A percentile compares a stretch with the other conserved stretches of the same genome.
These are phyloP conservation scores for Urocolius indicus DNA, from an alignment of 2,113 vertebrate species.

Conservation along the genomic window DNA sequence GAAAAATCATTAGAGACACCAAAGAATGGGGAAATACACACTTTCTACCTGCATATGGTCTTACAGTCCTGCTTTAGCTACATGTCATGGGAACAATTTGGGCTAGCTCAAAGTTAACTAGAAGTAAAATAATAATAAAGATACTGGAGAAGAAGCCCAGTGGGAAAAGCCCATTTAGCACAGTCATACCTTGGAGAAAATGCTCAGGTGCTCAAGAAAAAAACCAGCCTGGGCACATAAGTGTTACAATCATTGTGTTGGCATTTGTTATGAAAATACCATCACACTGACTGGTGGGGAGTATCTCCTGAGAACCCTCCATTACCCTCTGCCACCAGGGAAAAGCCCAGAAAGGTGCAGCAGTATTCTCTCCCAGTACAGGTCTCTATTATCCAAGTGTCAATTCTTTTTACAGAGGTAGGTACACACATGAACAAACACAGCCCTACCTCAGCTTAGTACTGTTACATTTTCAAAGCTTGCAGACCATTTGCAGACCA, in stretches of 20 bases:
- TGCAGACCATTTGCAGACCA: not conserved
- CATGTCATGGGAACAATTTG: not conserved
- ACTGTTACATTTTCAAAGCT: not conserved
- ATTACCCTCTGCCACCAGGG: not conserved
- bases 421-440: rapidly evolving
- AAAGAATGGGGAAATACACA: not conserved
- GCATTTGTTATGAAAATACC: not conserved
- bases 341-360: not conserved
- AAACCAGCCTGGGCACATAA: not conserved
- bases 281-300: not conserved
- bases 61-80: not conserved
- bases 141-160: not conserved
- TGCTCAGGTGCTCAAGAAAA: not conserved
- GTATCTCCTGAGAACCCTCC: not conserved
- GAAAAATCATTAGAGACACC: not conserved
- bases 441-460: not conserved
- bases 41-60: not conserved
- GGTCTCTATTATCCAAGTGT: rapidly evolving
- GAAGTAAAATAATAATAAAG: not conserved
- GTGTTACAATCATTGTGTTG: not conserved
- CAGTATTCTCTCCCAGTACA: rapidly evolving
- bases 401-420: not conserved
- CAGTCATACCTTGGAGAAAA: not conserved
- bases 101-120: not conserved
- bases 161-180: not conserved